A percentile compares a stretch with the other conserved stretches of the same genome.
Evolutionary conservation across 2,797 vertebrate species (phyloP).

Genomic region (Pangasius macronema): DNA sequence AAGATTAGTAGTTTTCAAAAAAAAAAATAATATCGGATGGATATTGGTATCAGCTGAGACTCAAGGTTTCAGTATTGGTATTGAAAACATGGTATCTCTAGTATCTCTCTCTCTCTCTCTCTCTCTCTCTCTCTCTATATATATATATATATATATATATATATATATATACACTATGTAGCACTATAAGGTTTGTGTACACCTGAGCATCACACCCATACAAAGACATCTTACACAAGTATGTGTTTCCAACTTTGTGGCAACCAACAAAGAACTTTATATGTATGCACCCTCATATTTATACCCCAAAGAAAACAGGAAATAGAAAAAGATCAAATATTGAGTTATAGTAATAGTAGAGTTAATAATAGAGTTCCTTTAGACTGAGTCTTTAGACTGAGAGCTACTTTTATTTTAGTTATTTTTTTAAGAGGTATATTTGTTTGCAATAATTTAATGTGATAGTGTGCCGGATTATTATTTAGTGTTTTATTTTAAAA

Average conservation of each 20-base stretch:
- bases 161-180: not conserved
- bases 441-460: not conserved
- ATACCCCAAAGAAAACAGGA: not conserved
- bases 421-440: not conserved
- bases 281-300: not conserved
- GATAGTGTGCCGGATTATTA: not conserved
- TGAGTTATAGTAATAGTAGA: not conserved
- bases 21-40: not conserved
- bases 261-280: not conserved
- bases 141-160: no score
- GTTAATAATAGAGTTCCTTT: not conserved
- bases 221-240: not conserved
- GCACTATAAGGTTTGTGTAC: not conserved
- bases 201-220: not conserved
- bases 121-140: no score
- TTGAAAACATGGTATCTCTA: not conserved
- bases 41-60: not conserved
- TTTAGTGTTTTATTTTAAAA: not conserved
- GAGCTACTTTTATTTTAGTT: not conserved
- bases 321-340: not conserved
- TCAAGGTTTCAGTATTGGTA: not conserved
- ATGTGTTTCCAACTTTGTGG: not conserved
- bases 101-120: no score
- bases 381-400: not conserved
- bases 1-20: not conserved